These are phyloP conservation scores for Bujurquina vittata DNA, from an alignment of 2,113 vertebrate genomes.

Conservation along the genomic window DNA sequence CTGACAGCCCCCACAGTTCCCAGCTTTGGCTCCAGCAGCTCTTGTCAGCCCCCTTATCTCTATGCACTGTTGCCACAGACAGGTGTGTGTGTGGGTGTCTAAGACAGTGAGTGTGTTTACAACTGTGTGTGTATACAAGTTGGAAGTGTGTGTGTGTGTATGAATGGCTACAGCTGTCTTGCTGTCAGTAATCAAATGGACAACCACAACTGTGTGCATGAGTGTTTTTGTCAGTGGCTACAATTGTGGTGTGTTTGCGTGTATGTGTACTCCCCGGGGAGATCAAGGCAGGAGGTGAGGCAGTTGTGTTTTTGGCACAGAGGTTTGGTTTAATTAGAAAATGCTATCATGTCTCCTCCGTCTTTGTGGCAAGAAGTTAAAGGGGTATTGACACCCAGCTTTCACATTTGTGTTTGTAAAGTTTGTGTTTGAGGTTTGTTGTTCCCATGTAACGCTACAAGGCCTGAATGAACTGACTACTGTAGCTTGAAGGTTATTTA, in stretches of 20 bases:
- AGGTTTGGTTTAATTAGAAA: conserved; percentile 56
- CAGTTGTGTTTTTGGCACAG: conserved; percentile 42
- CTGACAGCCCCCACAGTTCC: conserved; percentile 65
- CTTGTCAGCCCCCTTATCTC: conserved; percentile 65
- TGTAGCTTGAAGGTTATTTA: conserved; percentile 20
- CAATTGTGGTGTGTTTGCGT: neutral
- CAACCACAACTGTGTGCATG: conserved; percentile 10
- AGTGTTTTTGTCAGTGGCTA: neutral
- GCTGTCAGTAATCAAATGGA: conserved; percentile 22
- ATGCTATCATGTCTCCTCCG: neutral
- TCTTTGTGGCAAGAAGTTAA: conserved; percentile 13
- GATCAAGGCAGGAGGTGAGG: conserved; percentile 29
- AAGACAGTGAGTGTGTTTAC: neutral
- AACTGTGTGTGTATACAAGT: neutral
- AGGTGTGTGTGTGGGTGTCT: conserved; percentile 27
- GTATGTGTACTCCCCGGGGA: conserved; percentile 16
- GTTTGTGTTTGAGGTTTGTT: conserved; percentile 7
- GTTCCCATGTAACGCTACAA: neutral
- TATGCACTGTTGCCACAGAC: conserved; percentile 63
- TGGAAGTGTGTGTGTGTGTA: conserved; percentile 19
- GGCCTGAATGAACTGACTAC: neutral
- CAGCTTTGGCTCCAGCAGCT: conserved; percentile 65
- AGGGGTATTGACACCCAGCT: conserved; percentile 6
- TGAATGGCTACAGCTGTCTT: conserved; percentile 5
- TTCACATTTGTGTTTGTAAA: neutral